These are phyloP conservation scores for Mermis nigrescens DNA, from an alignment of 2,888 invertebrate genomes.

Conservation along the genomic window DNA sequence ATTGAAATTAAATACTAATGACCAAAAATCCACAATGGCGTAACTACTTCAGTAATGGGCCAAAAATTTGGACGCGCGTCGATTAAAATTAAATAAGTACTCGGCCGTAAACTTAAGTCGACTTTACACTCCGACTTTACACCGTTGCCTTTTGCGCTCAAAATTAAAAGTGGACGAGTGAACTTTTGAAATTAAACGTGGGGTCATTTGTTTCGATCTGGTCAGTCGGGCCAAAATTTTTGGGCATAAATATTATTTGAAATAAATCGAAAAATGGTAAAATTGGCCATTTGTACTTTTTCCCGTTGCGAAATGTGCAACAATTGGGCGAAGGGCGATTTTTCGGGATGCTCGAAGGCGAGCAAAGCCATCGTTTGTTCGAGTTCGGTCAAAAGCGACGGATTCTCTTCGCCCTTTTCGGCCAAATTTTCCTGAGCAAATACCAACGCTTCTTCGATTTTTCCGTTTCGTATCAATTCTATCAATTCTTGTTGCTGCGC, in stretches of 20 bases:
- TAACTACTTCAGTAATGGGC: too few relatives aligned
- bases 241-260: too few relatives aligned
- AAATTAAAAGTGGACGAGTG: too few relatives aligned
- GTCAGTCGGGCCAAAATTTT: too few relatives aligned
- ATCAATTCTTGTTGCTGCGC: slow-evolving; percentile 65
- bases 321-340: slow-evolving; percentile 81
- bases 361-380: slow-evolving; percentile 80
- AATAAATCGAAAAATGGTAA: too few relatives aligned
- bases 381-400: slow-evolving; percentile 49
- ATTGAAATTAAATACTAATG: slow-evolving; percentile 17
- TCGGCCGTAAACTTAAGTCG: too few relatives aligned
- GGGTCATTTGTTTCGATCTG: too few relatives aligned
- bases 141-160: too few relatives aligned
- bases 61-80: too few relatives aligned
- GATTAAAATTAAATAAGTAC: too few relatives aligned
- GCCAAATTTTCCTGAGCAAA: slow-evolving; percentile 75
- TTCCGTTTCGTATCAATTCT: slow-evolving; percentile 61
- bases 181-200: too few relatives aligned
- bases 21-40: not conserved
- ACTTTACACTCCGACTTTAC: too few relatives aligned
- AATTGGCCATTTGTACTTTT: not conserved
- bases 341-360: slow-evolving; percentile 86
- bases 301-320: slow-evolving; percentile 61
- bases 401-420: slow-evolving; percentile 66
- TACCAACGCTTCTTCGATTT: slow-evolving; percentile 65